Conservation (phyloP, 2,888 invertebrate species). For the Baronia brevicornis region DNA sequence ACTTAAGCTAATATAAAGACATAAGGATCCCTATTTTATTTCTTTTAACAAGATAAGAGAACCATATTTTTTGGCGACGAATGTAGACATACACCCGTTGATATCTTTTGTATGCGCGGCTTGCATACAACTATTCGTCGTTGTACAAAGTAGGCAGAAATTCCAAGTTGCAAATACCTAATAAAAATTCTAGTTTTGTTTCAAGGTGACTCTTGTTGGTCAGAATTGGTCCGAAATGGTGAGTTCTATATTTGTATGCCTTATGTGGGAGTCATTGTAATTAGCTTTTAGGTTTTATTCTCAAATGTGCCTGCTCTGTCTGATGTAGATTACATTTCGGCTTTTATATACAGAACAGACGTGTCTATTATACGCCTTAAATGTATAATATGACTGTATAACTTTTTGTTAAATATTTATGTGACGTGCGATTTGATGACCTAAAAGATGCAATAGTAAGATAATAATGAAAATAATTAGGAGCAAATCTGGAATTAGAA, state of each 20-base stretch:
- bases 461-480: no score
- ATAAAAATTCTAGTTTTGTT: slow-evolving; percentile 17
- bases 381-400: no score
- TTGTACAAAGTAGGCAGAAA: slow-evolving; percentile 15
- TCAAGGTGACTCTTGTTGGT: slow-evolving; percentile 16
- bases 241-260: slow-evolving; percentile 12
- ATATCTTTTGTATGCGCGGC: slow-evolving; percentile 53
- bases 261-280: slow-evolving; percentile 10
- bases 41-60: background rate
- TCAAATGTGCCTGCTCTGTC: background rate
- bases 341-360: no score
- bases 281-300: slow-evolving; percentile 5
- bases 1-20: background rate
- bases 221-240: slow-evolving; percentile 10
- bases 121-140: slow-evolving; percentile 9
- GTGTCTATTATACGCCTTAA: no score
- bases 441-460: no score
- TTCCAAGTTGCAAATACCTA: slow-evolving; percentile 15
- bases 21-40: background rate
- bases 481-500: background rate
- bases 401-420: no score
- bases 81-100: slow-evolving; percentile 38
- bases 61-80: slow-evolving; percentile 17
- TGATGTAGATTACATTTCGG: background rate
- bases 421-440: no score